Conservation (phyloP, 2,888 invertebrate species). For the Synanthedon tipuliformis region DNA sequence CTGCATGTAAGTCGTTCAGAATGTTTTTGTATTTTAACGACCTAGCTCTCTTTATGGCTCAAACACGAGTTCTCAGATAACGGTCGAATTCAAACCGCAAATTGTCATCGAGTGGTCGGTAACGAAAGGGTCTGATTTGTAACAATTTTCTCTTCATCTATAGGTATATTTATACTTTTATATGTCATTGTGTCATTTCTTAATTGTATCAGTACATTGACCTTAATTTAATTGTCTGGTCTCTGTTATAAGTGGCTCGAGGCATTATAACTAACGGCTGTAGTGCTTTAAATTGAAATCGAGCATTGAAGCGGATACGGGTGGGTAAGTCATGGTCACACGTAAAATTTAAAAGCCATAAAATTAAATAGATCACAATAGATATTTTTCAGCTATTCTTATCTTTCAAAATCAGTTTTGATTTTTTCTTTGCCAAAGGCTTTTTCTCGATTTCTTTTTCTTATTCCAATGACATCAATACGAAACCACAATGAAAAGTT, state of each 20-base stretch:
- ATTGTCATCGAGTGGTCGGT: constrained; percentile 5
- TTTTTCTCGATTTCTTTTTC: too few species aligned
- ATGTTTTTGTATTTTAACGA: too few species aligned
- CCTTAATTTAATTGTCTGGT: not conserved
- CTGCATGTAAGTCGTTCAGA: too few species aligned
- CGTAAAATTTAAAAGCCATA: too few species aligned
- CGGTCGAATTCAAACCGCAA: constrained; percentile 3
- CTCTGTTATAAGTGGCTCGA: not conserved
- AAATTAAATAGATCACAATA: too few species aligned
- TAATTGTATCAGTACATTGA: not conserved
- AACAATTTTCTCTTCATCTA: not conserved
- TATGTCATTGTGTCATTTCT: not conserved
- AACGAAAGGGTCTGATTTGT: not conserved
- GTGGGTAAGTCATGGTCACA: not conserved
- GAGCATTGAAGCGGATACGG: not conserved
- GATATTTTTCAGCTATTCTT: too few species aligned
- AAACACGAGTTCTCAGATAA: not conserved
- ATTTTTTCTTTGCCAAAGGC: too few species aligned
- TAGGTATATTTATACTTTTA: not conserved
- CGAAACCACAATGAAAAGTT: too few species aligned
- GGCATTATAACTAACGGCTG: not conserved
- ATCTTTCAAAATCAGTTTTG: too few species aligned
- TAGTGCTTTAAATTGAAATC: not conserved
- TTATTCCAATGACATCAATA: too few species aligned
- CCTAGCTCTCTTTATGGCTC: too few species aligned